Percentiles rank a stretch among this genome's conserved stretches.
Evolutionary conservation across 2,888 invertebrate genomes (phyloP).

Genomic region (Asteroscopus sphinx): DNA sequence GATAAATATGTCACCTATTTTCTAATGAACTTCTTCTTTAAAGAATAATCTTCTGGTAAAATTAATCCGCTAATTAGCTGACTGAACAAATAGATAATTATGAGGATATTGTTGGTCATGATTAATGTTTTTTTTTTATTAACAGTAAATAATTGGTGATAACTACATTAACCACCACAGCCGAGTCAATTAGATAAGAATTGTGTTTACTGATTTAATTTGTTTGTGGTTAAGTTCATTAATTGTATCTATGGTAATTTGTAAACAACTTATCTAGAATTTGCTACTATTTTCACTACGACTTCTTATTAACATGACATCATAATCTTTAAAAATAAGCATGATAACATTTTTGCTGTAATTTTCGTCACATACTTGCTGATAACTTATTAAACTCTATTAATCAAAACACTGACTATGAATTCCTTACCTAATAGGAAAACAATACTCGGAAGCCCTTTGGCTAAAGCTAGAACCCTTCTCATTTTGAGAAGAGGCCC

Average conservation of each 20-base stretch:
- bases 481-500: too few relatives aligned
- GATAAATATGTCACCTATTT: too few relatives aligned
- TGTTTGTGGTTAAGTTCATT: slow-evolving; percentile 6
- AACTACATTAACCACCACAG: background rate
- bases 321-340: slow-evolving; percentile 9
- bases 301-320: slow-evolving; percentile 15
- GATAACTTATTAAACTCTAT: background rate
- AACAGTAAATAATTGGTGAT: slow-evolving; percentile 9
- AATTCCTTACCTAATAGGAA: too few relatives aligned
- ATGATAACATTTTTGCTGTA: slow-evolving; percentile 6
- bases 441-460: too few relatives aligned
- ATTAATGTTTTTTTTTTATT: slow-evolving; percentile 5
- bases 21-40: too few relatives aligned
- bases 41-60: background rate
- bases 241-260: slow-evolving; percentile 4
- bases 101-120: background rate
- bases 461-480: too few relatives aligned
- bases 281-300: slow-evolving; percentile 2
- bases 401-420: too few relatives aligned
- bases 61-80: slow-evolving; percentile 9
- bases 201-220: slow-evolving; percentile 13
- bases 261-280: slow-evolving; percentile 15
- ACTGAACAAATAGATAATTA: slow-evolving; percentile 9
- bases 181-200: slow-evolving; percentile 21
- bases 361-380: slow-evolving; percentile 8